Evolutionary conservation across 2,113 vertebrate genomes (phyloP), one percentile per base, ranked within the genome.

Genomic region (Cryptomyrus ogoouensis): DNA sequence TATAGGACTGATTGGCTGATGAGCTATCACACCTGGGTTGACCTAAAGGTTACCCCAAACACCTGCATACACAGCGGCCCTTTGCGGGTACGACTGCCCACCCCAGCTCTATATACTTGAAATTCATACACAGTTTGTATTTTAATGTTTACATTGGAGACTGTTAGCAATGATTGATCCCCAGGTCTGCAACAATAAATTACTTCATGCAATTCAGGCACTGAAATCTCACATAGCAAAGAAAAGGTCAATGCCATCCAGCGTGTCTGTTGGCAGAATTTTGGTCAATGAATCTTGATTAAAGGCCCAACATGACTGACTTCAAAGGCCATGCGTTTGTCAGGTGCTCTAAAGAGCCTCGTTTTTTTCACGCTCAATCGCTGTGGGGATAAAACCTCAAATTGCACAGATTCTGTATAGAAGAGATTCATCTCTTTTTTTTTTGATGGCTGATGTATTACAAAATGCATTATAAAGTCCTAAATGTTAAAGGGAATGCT

Each of bases 251-350:
- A 24, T 47, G 21, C 39, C 44, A 5, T 47, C 83, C 24, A 84
- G 1, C 44, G 1, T 47, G 15, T 84, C 83, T 84, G 44, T 84
- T n/a, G 44, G 83, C 83, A 46, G 83, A 47, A 21, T 84, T 46
- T 47, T 84, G 83, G 42, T 84, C 39, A 24, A 84, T 84, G 83
- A 84, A 24, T 84, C 83, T 84, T 84, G 83, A 46, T 84, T 84
- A 46, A 84, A 84, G 44, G 44, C 19, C 10, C 21, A 10, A 84
- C 42, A 84, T 46, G 83, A 84, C 83, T 84, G 83, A 44, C 42
- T 84, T 84, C 21, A 84, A 42, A 46, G 83, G 39, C 17, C 83
- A 46, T n/a, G 44, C 44, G 1, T 84, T 84, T 46, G 44, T 84
- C 44, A 84, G 44, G 6, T n/a, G 44, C 44, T 83, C 44, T n/a